These are phyloP conservation scores for Antechinus flavipes DNA, from an alignment of 2,113 vertebrate species.

Conservation along the genomic window DNA sequence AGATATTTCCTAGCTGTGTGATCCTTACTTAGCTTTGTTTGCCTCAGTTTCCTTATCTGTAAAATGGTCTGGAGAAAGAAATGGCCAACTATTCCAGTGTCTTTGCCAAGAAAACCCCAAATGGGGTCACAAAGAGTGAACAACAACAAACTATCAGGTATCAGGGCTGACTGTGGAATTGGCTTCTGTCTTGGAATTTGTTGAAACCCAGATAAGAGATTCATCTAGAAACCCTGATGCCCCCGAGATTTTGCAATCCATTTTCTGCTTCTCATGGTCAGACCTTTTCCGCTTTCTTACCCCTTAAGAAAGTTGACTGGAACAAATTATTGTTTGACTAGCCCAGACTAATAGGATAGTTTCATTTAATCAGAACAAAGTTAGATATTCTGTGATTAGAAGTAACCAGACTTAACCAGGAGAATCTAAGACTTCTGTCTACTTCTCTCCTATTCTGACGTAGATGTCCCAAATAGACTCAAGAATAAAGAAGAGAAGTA, in stretches of 20 bases:
- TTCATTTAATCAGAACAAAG: background rate
- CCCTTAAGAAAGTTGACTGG: background rate
- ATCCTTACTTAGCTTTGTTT: background rate
- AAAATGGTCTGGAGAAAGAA: background rate
- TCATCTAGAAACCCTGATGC: background rate
- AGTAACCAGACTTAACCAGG: background rate
- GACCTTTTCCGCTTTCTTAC: background rate
- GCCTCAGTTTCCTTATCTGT: background rate
- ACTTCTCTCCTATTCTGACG: background rate
- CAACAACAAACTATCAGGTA: background rate
- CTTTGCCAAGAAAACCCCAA: background rate
- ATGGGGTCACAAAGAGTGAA: background rate
- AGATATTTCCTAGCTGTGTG: background rate
- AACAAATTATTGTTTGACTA: background rate
- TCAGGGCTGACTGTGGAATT: background rate
- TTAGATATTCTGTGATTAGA: background rate
- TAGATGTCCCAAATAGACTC: background rate
- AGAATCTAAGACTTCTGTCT: background rate
- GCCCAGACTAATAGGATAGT: background rate
- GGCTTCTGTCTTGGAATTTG: background rate
- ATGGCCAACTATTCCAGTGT: background rate
- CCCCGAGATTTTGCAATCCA: background rate
- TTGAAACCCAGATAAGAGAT: background rate
- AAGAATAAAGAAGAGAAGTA: conserved; percentile 38
- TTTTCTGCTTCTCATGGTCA: background rate